Evolutionary conservation across 2,888 invertebrate species (phyloP).

Genomic region (Lacanobia wlatinum): DNA sequence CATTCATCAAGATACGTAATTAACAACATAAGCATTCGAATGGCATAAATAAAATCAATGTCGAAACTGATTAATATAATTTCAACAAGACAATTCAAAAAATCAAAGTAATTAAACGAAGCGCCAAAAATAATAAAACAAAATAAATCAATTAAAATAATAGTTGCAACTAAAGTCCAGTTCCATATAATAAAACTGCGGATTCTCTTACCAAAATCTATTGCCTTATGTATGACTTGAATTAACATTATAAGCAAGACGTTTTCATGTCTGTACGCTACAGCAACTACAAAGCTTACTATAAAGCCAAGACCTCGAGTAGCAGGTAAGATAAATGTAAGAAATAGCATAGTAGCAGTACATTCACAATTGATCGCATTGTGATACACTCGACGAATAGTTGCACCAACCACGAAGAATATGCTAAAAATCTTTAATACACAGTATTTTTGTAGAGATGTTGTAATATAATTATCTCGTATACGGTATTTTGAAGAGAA

Average conservation of each 20-base stretch:
- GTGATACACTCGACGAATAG: background rate
- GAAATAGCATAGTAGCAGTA: background rate
- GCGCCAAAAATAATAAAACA: background rate
- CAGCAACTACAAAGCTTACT: background rate
- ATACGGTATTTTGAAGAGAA: slow-evolving; percentile 1
- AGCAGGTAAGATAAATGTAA: background rate
- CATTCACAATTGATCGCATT: background rate
- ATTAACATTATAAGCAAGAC: background rate
- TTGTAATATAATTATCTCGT: background rate
- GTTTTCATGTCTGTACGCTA: background rate
- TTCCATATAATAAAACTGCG: background rate
- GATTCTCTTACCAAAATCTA: background rate
- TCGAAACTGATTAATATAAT: background rate
- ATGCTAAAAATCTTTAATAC: background rate
- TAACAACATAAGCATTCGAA: background rate
- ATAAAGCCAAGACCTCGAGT: background rate
- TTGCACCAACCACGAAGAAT: background rate
- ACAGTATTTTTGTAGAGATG: background rate
- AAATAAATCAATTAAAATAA: background rate
- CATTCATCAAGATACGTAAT: background rate
- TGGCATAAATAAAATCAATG: background rate
- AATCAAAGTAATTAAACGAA: background rate
- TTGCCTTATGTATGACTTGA: background rate
- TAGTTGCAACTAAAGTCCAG: background rate
- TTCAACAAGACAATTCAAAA: background rate